Conservation (phyloP, 2,113 vertebrate species). For the human region GRCh38 chr4:180340501-180341000, state of each 20-base stretch:
- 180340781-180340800: not conserved
- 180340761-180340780: not conserved
- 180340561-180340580: not conserved
- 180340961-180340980: not conserved
- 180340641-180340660: not conserved
- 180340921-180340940: not conserved
- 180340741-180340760: not conserved
- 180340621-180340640: not conserved
- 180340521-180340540: not conserved
- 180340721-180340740: not conserved
- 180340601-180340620: not conserved
- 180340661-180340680: not conserved
- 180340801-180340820: not conserved
- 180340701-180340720: not conserved
- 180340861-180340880: not conserved
- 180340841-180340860: not conserved
- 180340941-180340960: not conserved
- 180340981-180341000: rapidly evolving
- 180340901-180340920: not conserved
- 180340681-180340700: not conserved
- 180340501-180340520: conserved; percentile 23
- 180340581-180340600: not conserved
- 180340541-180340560: not conserved
- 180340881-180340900: not conserved
- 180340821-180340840: not conserved